phyloP scores from a whole-genome alignment of 2,888 invertebrate genomes.

The Cordilura impudica region DNA sequence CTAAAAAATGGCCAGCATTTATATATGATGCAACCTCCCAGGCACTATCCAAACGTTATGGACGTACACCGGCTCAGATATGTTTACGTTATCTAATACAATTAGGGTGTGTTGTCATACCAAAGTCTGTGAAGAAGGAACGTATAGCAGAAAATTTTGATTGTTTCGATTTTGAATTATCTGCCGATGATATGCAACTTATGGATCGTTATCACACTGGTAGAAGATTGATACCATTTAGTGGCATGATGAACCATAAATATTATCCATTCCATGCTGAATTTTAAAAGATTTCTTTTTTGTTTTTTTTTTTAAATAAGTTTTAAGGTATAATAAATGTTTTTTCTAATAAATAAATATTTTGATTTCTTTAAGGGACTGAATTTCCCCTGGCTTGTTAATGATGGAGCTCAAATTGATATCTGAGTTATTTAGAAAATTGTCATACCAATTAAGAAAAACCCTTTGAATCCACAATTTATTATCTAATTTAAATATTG shows the following conservation, averaged over 20 bases:
- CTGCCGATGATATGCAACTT: constrained; percentile 78
- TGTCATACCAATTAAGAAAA: too few relatives aligned
- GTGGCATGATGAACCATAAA: constrained; percentile 72
- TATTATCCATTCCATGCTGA: constrained; percentile 74
- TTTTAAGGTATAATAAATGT: too few relatives aligned
- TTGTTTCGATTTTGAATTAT: constrained; percentile 81
- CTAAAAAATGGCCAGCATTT: constrained; percentile 79
- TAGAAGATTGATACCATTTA: constrained; percentile 72
- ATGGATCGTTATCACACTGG: constrained; percentile 70
- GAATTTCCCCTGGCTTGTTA: too few relatives aligned
- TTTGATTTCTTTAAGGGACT: too few relatives aligned
- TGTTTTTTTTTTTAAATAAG: neutral
- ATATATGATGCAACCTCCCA: constrained; percentile 76
- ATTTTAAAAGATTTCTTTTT: constrained; percentile 63
- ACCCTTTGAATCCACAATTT: too few relatives aligned
- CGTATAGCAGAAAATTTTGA: constrained; percentile 80
- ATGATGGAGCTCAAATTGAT: too few relatives aligned
- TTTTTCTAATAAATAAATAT: too few relatives aligned
- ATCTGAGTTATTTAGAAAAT: too few relatives aligned
- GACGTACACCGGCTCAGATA: constrained; percentile 82
- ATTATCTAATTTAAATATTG: too few relatives aligned
- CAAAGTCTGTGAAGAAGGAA: constrained; percentile 79
- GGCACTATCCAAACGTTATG: constrained; percentile 81
- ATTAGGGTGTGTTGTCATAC: constrained; percentile 79
- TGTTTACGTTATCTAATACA: constrained; percentile 82